Conservation (phyloP, 2,888 invertebrate genomes). For the Cheilosia grossa region DNA sequence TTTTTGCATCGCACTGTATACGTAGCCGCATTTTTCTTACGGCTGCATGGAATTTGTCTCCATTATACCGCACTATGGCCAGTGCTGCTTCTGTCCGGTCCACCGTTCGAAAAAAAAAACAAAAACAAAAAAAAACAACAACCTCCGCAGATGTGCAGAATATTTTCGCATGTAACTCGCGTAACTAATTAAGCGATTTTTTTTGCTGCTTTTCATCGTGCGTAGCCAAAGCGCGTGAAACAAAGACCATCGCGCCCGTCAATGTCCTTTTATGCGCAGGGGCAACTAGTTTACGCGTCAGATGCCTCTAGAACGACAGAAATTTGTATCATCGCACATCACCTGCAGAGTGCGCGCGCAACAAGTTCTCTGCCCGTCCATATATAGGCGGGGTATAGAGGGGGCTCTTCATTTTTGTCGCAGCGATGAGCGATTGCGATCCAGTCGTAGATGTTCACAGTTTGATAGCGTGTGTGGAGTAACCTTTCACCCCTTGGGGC, state of each 20-base stretch:
- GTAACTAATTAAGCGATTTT: slow-evolving; percentile 82
- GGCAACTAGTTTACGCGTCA: slow-evolving; percentile 66
- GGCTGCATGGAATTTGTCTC: slow-evolving; percentile 71
- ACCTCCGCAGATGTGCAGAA: slow-evolving; percentile 62
- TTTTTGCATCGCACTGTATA: slow-evolving; percentile 63
- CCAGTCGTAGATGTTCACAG: slow-evolving; percentile 25
- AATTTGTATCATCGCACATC: slow-evolving; percentile 74
- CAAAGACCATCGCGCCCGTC: slow-evolving; percentile 53
- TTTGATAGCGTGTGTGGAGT: slow-evolving; percentile 64
- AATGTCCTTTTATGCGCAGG: slow-evolving; percentile 67
- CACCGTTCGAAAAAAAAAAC: slow-evolving; percentile 46
- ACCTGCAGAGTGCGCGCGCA: slow-evolving; percentile 53
- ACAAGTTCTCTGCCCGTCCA: slow-evolving; percentile 11
- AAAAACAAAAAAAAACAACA: slow-evolving; percentile 31
- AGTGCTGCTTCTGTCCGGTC: slow-evolving; percentile 49
- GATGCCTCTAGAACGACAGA: slow-evolving; percentile 62
- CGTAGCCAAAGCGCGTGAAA: slow-evolving; percentile 31
- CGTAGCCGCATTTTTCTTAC: slow-evolving; percentile 63
- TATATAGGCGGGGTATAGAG: not conserved
- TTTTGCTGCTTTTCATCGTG: slow-evolving; percentile 35
- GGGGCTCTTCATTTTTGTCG: slow-evolving; percentile 25
- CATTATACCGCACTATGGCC: slow-evolving; percentile 50
- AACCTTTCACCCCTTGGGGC: slow-evolving; percentile 74
- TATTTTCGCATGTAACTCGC: slow-evolving; percentile 80
- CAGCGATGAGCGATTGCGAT: slow-evolving; percentile 49